Evolutionary conservation across 2,797 vertebrate genomes (phyloP).

Genomic region (Micrastur ruficollis): DNA sequence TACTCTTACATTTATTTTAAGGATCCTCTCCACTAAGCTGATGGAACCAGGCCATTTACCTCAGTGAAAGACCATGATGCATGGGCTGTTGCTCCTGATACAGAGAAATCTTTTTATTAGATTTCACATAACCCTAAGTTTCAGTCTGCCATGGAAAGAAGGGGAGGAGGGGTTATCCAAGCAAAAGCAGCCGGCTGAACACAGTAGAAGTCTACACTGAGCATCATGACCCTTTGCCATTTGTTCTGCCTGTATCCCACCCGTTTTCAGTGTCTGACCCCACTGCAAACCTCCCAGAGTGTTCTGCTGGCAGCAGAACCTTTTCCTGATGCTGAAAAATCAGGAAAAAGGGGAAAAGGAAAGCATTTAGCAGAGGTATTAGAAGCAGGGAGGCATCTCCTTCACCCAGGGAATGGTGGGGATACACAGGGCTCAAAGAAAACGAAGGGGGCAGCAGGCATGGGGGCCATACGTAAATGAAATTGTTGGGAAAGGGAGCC

Average conservation of each 20-base stretch:
- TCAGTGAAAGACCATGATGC: neutral
- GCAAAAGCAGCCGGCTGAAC: neutral
- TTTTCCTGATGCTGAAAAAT: neutral
- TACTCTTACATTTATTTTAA: neutral
- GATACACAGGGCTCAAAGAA: neutral
- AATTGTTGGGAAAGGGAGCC: neutral
- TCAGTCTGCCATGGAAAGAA: neutral
- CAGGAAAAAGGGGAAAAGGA: neutral
- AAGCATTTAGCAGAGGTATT: neutral
- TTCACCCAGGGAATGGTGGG: neutral
- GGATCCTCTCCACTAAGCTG: neutral
- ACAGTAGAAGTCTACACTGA: neutral
- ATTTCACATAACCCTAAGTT: neutral
- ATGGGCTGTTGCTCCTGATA: neutral
- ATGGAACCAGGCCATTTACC: neutral
- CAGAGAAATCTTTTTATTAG: neutral
- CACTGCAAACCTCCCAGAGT: accelerated
- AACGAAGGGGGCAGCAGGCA: neutral
- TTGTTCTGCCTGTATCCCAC: neutral
- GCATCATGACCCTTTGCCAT: neutral
- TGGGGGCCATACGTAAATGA: neutral
- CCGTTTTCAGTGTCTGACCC: neutral
- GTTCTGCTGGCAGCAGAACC: neutral
- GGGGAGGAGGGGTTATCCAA: neutral
- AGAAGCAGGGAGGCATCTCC: neutral